Conservation (phyloP, 2,113 vertebrate genomes). For the Strix aluco region DNA sequence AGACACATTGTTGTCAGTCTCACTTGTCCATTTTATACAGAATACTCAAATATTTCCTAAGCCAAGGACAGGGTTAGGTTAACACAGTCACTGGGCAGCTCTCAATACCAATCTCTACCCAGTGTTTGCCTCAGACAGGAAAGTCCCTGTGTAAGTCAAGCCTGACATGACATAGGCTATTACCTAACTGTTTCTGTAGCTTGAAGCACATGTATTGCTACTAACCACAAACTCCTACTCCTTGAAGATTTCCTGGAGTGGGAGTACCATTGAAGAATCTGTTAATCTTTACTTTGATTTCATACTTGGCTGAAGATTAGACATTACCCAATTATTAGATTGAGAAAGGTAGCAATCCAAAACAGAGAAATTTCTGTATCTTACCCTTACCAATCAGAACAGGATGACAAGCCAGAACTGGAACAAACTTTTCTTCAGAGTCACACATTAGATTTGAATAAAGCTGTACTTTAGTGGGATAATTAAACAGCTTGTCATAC, state of each 20-base stretch:
- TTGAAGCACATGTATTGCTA: neutral
- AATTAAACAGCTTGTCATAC: neutral
- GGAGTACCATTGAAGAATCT: neutral
- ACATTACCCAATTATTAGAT: neutral
- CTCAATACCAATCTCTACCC: neutral
- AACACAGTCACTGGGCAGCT: neutral
- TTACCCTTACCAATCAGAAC: neutral
- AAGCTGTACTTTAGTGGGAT: neutral
- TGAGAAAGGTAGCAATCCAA: neutral
- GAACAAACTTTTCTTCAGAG: neutral
- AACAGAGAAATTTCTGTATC: neutral
- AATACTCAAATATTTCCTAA: slow-evolving; percentile 1
- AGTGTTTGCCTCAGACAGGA: neutral
- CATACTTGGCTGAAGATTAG: neutral
- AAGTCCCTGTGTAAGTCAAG: neutral
- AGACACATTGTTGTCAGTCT: neutral
- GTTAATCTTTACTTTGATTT: neutral
- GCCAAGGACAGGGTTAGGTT: slow-evolving; percentile 2
- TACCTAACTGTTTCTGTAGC: neutral
- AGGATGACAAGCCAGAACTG: neutral
- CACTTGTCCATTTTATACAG: neutral
- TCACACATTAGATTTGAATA: neutral
- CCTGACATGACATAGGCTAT: neutral
- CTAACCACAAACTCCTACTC: neutral
- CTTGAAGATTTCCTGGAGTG: neutral